Base-by-base conservation (phyloP, 2,797 vertebrate species). In the Pitangus sulphuratus region DNA sequence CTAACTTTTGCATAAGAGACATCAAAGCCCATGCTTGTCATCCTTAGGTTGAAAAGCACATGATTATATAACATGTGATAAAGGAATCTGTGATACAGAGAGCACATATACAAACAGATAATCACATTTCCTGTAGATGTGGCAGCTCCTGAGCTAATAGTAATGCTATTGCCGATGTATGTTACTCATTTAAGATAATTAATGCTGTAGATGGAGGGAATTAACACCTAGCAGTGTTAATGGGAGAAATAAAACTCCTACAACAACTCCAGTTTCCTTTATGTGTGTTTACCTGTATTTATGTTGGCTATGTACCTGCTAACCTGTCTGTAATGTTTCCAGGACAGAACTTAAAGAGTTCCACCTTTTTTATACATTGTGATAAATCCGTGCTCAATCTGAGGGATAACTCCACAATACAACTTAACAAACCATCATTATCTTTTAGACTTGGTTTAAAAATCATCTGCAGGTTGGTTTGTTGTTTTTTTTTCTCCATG, bases 401-500 rank as follows among this genome's bases (percentile, higher is more conserved):
- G 30, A 74, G 37, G 4, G 33, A 26, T 21, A 72, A 28, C 4
- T 40, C 3, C 11, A 15, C 9, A 65, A 31, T 8, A 8, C 21
- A 39, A 8, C 2, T 65, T 54, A 30, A 65, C 0, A 0, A 37
- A 1, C 3, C 1, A 7, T 40, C 31, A 50, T 21, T 62, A 2
- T 58, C 11, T 37, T 62, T 7, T 22, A 4, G 3, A 16, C 11
- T 85, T 80, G 5, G 5, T 56, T 87, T 57, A 82, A 77, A 65
- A 70, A 48, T 48, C 0, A 50, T 24, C 30, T 47, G 8, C 51
- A 18, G 28, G 9, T 14, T 54, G 19, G 14, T 14, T 24, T 24
- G 20, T 44, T 40, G 7, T 11, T 39, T 28, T 53, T 37, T 44
- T n/a, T 61, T 8, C 5, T 25, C 8, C 6, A 57, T 6, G 2